Percentiles rank a stretch among this genome's conserved stretches.
These are phyloP conservation scores for Gadopsis bispinosus DNA, from an alignment of 2,797 vertebrate genomes.

Conservation along the genomic window DNA sequence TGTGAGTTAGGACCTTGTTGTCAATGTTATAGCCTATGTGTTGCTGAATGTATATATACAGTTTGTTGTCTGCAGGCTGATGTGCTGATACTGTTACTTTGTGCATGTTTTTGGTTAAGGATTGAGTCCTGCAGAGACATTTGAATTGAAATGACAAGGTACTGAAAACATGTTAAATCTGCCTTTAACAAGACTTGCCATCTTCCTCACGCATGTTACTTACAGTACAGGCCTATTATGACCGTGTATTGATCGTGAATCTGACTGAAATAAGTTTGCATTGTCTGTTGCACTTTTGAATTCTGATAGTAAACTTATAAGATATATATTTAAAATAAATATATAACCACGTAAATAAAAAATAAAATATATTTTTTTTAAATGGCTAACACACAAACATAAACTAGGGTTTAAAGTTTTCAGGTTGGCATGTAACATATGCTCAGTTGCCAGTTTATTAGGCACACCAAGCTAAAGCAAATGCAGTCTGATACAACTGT, in stretches of 20 bases:
- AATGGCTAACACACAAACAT: background rate
- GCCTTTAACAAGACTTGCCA: no score
- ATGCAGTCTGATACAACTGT: background rate
- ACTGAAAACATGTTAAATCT: background rate
- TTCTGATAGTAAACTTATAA: background rate
- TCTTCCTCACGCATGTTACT: background rate
- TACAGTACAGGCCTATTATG: background rate
- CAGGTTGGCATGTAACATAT: background rate
- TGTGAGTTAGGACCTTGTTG: conserved; percentile 58
- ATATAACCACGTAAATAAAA: no score
- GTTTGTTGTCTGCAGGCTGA: background rate
- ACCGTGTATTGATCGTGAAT: background rate
- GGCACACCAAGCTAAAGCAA: background rate
- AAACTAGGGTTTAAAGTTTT: background rate
- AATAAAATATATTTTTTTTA: background rate
- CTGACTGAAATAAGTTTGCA: background rate
- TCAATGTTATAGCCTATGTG: conserved; percentile 31
- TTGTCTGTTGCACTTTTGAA: conserved; percentile 11
- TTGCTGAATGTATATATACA: conserved; percentile 26
- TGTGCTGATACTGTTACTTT: conserved; percentile 1
- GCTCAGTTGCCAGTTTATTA: conserved; percentile 1
- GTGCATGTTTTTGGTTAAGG: background rate
- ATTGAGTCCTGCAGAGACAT: background rate
- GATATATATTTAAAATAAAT: background rate
- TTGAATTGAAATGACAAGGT: background rate